A percentile compares a stretch with the other conserved stretches of the same genome.
phyloP scores from a whole-genome alignment of 2,113 vertebrate genomes.

The Cyanoderma ruficeps region DNA sequence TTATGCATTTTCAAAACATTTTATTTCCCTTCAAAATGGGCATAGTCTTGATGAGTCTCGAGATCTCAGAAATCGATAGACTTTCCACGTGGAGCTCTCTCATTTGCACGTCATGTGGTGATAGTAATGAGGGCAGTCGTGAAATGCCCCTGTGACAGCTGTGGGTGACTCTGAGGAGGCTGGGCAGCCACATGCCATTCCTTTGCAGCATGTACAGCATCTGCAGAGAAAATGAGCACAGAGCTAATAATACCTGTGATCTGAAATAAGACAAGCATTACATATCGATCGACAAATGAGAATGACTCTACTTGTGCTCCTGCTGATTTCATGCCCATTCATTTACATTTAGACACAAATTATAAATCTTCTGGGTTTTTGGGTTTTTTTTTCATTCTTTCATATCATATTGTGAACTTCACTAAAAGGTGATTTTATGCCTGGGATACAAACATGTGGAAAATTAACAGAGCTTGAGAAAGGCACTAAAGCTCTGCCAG shows the following conservation, averaged over 20 bases:
- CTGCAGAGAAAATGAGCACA: not conserved
- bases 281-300: not conserved
- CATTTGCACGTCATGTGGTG: not conserved
- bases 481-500: not conserved
- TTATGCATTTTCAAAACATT: not conserved
- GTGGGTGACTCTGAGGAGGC: not conserved
- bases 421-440: conserved; percentile 42
- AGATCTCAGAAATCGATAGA: not conserved
- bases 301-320: not conserved
- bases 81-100: not conserved
- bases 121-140: not conserved
- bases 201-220: not conserved
- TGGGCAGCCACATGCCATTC: not conserved
- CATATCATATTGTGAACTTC: not conserved
- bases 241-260: not conserved
- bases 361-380: not conserved
- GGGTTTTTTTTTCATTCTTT: not conserved
- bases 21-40: not conserved
- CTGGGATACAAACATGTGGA: not conserved
- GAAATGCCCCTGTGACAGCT: not conserved
- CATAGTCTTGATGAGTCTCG: not conserved
- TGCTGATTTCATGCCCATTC: conserved; percentile 3
- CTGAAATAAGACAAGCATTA: not conserved
- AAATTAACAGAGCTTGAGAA: conserved; percentile 51
- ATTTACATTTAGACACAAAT: not conserved